Percentiles rank a stretch among this genome's conserved stretches.
These are phyloP conservation scores for Arizona elegans DNA, from an alignment of 2,113 vertebrate genomes.

Conservation along the genomic window DNA sequence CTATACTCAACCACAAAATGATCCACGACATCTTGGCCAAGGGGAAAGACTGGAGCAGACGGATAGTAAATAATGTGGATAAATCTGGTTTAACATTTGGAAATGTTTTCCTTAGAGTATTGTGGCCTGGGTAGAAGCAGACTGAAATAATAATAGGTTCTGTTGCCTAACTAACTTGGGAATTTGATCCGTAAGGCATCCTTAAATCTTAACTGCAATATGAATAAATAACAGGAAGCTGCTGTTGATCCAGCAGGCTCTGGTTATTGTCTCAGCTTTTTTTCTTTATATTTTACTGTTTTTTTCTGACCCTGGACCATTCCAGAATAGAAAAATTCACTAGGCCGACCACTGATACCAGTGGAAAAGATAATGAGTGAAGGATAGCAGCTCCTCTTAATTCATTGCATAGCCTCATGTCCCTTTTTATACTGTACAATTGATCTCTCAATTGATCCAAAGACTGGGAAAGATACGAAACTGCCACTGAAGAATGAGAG, in stretches of 20 bases:
- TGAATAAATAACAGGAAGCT: constrained; percentile 32
- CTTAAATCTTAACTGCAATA: constrained; percentile 31
- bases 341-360: neutral
- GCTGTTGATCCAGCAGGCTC: constrained; percentile 40
- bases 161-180: constrained; percentile 28
- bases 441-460: constrained; percentile 28
- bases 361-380: neutral
- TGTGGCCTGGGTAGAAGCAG: constrained; percentile 50
- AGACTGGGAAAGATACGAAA: constrained; percentile 34
- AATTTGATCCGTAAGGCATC: constrained; percentile 54
- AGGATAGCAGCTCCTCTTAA: neutral
- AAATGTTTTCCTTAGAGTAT: constrained; percentile 54
- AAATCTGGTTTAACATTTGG: neutral
- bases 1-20: neutral
- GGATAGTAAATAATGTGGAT: neutral
- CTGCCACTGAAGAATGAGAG: constrained; percentile 12
- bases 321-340: neutral
- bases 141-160: constrained; percentile 30
- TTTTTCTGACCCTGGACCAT: neutral
- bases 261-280: constrained; percentile 5
- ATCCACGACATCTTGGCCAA: neutral
- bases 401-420: constrained; percentile 20
- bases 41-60: neutral
- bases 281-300: neutral
- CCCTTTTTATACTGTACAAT: constrained; percentile 1